Percentiles rank a stretch among this genome's conserved stretches.
Conservation (phyloP, 2,888 invertebrate species). For the Epirrita christyi region DNA sequence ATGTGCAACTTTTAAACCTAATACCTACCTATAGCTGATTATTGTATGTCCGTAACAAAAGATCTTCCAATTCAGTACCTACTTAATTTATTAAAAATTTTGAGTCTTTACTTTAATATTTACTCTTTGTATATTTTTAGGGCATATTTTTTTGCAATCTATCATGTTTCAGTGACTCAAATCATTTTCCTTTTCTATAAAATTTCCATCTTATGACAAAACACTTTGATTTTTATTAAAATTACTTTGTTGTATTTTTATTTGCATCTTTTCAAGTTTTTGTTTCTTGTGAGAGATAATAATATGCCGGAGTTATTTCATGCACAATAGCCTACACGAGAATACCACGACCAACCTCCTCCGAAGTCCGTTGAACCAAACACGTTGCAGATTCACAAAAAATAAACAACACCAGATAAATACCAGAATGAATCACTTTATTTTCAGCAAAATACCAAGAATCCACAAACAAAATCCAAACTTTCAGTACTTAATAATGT, state of each 20-base stretch:
- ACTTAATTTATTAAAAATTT: no score
- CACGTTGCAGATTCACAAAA: constrained; percentile 83
- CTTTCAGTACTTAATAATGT: constrained; percentile 46
- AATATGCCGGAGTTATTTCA: constrained; percentile 66
- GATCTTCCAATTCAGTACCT: no score
- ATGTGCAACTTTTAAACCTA: no score
- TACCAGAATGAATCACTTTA: constrained; percentile 60
- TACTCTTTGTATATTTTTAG: no score
- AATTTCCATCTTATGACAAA: not conserved
- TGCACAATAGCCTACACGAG: constrained; percentile 73
- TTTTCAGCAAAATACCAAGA: constrained; percentile 44
- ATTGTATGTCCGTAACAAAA: no score
- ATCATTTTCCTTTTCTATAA: not conserved
- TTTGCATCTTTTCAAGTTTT: not conserved
- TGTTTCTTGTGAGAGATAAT: constrained; percentile 28
- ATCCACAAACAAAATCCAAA: constrained; percentile 49
- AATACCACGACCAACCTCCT: constrained; percentile 79
- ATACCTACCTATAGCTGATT: no score
- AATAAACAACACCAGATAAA: constrained; percentile 67
- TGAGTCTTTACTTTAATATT: no score
- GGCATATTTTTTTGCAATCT: no score
- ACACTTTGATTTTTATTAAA: not conserved
- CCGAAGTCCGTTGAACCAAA: constrained; percentile 83
- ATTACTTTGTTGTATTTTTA: not conserved
- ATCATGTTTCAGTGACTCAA: no score